phyloP scores from a whole-genome alignment of 53 echinoderm and acorn worm species.

The Mesocentrotus franciscanus region DNA sequence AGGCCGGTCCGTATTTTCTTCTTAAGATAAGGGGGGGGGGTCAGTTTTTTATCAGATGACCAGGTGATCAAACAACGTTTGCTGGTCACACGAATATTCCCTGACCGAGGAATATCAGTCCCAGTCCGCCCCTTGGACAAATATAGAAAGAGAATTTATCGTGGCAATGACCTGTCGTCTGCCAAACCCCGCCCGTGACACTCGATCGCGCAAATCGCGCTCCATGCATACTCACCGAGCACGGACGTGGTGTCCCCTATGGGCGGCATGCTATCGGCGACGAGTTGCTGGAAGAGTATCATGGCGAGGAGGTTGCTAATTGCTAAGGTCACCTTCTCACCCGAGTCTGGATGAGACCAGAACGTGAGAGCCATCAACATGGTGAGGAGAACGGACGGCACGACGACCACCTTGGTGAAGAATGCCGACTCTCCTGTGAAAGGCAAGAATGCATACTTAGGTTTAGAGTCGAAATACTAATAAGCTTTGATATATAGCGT shows the following conservation, averaged over 20 bases:
- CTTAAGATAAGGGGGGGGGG: too few relatives aligned
- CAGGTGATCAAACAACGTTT: not conserved
- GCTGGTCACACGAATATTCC: not conserved
- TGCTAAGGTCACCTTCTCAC: conserved; percentile 86
- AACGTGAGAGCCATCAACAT: conserved; percentile 73
- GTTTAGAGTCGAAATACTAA: too few relatives aligned
- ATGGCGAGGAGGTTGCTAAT: conserved; percentile 84
- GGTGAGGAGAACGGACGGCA: conserved; percentile 56
- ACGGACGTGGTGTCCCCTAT: conserved; percentile 60
- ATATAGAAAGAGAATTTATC: not conserved
- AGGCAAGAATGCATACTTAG: not conserved
- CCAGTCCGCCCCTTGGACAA: not conserved
- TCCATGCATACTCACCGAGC: conserved; percentile 52
- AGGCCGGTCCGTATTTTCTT: not conserved
- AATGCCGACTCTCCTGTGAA: conserved; percentile 62
- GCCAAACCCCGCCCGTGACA: not conserved
- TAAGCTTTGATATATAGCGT: too few relatives aligned
- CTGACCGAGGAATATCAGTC: not conserved
- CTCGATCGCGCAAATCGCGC: not conserved
- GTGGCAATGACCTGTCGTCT: conserved; percentile 38
- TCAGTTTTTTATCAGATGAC: not conserved
- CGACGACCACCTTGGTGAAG: conserved; percentile 67
- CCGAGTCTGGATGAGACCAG: conserved; percentile 84
- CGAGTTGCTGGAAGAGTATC: conserved; percentile 87
- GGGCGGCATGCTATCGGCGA: conserved; percentile 74